Percentiles rank a stretch among this genome's conserved stretches.
phyloP scores from a whole-genome alignment of 2,113 vertebrate genomes.

The Bolborhynchus lineola region DNA sequence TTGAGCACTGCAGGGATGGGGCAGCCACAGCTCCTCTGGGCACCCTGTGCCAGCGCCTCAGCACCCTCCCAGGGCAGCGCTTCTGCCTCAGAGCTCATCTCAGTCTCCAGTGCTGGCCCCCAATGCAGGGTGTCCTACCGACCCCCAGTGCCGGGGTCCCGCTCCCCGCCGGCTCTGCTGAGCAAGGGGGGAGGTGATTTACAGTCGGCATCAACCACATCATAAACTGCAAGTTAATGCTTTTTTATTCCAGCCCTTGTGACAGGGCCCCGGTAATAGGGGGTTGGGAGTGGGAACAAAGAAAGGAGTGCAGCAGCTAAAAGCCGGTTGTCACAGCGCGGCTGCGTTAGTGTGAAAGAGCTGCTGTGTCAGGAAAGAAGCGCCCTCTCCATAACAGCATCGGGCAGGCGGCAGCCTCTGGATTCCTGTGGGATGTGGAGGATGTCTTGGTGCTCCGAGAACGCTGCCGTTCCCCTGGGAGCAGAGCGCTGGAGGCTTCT shows the following conservation, averaged over 20 bases:
- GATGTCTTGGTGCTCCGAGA: neutral
- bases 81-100: neutral
- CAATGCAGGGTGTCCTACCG: neutral
- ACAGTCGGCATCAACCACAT: neutral
- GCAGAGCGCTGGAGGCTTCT: neutral
- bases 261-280: neutral
- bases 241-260: constrained; percentile 2
- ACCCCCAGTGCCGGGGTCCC: neutral
- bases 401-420: neutral
- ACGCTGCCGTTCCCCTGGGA: neutral
- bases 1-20: no score
- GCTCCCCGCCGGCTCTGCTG: neutral
- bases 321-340: neutral
- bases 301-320: neutral
- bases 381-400: neutral
- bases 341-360: neutral
- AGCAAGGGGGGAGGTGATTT: neutral
- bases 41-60: neutral
- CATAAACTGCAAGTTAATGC: neutral
- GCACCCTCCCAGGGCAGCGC: neutral
- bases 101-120: neutral
- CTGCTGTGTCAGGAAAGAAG: neutral
- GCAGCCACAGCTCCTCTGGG: neutral
- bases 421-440: neutral
- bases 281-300: neutral